Conservation (phyloP, 1,140 invertebrate genomes). For the Proctacanthus coquilletti region DNA sequence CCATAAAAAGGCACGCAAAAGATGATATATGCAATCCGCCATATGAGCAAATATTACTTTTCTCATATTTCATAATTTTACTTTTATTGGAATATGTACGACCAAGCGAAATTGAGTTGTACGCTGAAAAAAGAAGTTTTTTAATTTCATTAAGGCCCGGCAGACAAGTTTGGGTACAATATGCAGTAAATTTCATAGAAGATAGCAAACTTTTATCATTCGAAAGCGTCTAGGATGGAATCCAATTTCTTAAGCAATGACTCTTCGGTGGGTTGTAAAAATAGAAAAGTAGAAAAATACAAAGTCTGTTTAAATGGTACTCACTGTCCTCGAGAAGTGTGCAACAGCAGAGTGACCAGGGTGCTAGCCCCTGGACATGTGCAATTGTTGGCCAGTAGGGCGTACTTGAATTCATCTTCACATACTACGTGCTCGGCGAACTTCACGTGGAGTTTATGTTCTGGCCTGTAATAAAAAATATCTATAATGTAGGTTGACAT, state of each 20-base stretch:
- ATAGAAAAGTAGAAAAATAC: neutral
- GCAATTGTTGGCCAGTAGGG: constrained; percentile 92
- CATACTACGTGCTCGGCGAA: constrained; percentile 96
- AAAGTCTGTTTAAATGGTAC: constrained; percentile 10
- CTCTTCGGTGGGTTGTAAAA: constrained; percentile 3
- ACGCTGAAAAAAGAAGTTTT: too few species aligned
- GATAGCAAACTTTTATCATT: neutral
- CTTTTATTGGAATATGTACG: too few species aligned
- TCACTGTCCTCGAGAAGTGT: constrained; percentile 86
- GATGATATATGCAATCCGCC: too few species aligned
- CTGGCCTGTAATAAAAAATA: constrained; percentile 42
- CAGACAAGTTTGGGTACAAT: too few species aligned
- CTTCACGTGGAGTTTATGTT: constrained; percentile 96
- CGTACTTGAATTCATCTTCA: constrained; percentile 96
- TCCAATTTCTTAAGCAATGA: neutral
- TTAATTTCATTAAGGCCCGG: too few species aligned
- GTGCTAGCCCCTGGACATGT: constrained; percentile 94
- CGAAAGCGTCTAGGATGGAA: neutral
- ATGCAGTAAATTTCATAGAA: neutral
- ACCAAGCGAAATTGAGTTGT: too few species aligned
- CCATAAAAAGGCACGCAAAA: too few species aligned
- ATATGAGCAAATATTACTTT: too few species aligned
- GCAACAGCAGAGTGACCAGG: constrained; percentile 82
- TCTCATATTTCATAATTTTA: too few species aligned
- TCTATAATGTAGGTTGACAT: neutral